A percentile compares a stretch with the other conserved stretches of the same genome.
Evolutionary conservation across 2,888 invertebrate species (phyloP).

Genomic region (Deroplatys truncata): DNA sequence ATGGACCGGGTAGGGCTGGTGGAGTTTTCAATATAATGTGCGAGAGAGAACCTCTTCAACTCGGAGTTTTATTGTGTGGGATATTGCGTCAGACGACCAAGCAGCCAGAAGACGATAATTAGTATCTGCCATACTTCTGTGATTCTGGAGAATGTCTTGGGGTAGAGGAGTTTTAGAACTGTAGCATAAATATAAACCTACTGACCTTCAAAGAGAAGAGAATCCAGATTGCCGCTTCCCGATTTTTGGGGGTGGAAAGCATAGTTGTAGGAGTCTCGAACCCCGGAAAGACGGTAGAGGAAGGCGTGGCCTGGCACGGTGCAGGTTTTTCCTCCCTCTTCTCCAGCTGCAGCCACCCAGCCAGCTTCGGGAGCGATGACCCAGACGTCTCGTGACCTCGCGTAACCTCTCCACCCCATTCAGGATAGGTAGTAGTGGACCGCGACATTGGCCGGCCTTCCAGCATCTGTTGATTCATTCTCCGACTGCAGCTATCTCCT

Average conservation of each 20-base stretch:
- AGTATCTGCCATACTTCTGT: too few relatives aligned
- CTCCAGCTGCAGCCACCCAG: background rate
- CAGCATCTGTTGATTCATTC: too few relatives aligned
- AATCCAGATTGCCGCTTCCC: too few relatives aligned
- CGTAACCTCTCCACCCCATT: background rate
- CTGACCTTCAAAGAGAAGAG: too few relatives aligned
- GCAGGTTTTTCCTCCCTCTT: too few relatives aligned
- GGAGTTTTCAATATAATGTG: background rate
- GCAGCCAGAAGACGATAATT: too few relatives aligned
- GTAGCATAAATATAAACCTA: too few relatives aligned
- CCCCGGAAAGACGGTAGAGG: background rate
- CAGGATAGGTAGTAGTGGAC: background rate
- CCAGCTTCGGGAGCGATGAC: slow-evolving; percentile 17
- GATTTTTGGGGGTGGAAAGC: background rate
- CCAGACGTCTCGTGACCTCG: slow-evolving; percentile 29
- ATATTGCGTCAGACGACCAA: background rate
- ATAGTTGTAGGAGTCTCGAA: background rate
- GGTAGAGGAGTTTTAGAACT: too few relatives aligned
- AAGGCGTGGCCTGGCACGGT: background rate
- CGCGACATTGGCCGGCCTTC: background rate
- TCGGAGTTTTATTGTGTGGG: background rate
- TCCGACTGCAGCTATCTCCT: too few relatives aligned
- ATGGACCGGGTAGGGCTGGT: background rate
- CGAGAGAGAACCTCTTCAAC: background rate
- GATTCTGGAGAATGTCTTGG: too few relatives aligned